These are phyloP conservation scores for Ascaphus truei DNA, from an alignment of 2,113 vertebrate species.

Conservation along the genomic window DNA sequence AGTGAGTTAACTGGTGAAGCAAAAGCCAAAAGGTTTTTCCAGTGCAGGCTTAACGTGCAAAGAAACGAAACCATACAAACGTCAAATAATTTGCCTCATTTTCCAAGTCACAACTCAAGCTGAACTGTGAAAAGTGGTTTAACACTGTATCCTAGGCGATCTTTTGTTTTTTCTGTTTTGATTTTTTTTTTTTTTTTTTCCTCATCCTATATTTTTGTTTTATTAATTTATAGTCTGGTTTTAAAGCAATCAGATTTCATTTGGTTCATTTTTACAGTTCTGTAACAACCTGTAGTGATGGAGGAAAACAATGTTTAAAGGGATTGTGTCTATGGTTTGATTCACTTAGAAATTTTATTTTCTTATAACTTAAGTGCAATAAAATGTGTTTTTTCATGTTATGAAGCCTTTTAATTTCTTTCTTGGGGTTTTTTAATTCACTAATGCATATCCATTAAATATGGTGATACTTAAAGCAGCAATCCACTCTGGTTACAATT, in stretches of 20 bases:
- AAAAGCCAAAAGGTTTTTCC: constrained; percentile 64
- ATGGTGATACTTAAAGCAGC: too few relatives aligned
- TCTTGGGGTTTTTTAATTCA: too few relatives aligned
- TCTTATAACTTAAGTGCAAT: constrained; percentile 99
- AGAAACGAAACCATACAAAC: constrained; percentile 61
- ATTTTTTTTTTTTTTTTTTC: constrained; percentile 67
- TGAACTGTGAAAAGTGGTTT: constrained; percentile 99
- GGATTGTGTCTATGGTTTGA: constrained; percentile 99
- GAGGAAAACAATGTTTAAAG: constrained; percentile 96
- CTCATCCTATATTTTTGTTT: constrained; percentile 41
- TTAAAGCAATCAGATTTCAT: constrained; percentile 96
- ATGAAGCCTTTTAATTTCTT: constrained; percentile 72
- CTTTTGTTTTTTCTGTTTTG: constrained; percentile 77
- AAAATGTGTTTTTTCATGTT: constrained; percentile 99
- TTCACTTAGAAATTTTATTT: constrained; percentile 99
- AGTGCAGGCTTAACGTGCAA: constrained; percentile 62
- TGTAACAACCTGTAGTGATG: constrained; percentile 97
- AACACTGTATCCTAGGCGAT: constrained; percentile 99
- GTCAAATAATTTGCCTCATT: constrained; percentile 88
- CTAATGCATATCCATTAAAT: too few relatives aligned
- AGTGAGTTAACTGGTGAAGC: constrained; percentile 66
- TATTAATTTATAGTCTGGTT: constrained; percentile 98
- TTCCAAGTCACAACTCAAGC: constrained; percentile 96
- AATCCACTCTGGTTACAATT: too few relatives aligned
- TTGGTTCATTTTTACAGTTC: constrained; percentile 92